These are phyloP conservation scores for Tachysurus vachellii DNA, from an alignment of 2,113 vertebrate species.

Conservation along the genomic window DNA sequence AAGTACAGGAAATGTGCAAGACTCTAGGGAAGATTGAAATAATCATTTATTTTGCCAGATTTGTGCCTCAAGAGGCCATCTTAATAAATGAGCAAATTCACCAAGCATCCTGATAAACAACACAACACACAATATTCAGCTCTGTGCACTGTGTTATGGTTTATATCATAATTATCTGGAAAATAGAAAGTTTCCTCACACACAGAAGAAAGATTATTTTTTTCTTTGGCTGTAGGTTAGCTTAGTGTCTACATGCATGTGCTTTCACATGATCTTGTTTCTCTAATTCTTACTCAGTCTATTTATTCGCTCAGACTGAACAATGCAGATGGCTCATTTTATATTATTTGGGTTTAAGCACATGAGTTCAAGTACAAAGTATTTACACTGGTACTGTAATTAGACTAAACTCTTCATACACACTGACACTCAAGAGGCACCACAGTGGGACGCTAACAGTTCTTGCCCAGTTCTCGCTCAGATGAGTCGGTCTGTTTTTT, in stretches of 20 bases:
- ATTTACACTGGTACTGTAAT: conserved; percentile 58
- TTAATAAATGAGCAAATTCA: conserved; percentile 13
- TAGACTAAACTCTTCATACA: conserved; percentile 30
- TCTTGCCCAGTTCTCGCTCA: conserved; percentile 7
- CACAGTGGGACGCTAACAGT: conserved; percentile 2
- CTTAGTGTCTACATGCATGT: background rate
- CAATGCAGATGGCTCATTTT: conserved; percentile 14
- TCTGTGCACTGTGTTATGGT: background rate
- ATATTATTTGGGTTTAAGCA: background rate
- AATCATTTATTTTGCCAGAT: conserved; percentile 28
- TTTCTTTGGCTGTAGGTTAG: background rate
- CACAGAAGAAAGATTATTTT: background rate
- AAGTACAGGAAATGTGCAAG: conserved; percentile 30
- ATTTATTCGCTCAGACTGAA: conserved; percentile 42
- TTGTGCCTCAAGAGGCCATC: conserved; percentile 41
- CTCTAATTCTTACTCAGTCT: conserved; percentile 25
- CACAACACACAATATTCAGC: background rate
- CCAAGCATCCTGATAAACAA: conserved; percentile 10
- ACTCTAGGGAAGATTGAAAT: conserved; percentile 21
- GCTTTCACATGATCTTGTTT: background rate
- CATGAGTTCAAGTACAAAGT: conserved; percentile 50
- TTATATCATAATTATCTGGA: conserved; percentile 1
- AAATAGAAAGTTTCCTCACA: background rate
- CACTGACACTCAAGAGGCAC: background rate
- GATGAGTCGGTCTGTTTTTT: conserved; percentile 1